Evolutionary conservation across 1,140 invertebrate genomes (phyloP).

Genomic region (Trichonephila clavata): DNA sequence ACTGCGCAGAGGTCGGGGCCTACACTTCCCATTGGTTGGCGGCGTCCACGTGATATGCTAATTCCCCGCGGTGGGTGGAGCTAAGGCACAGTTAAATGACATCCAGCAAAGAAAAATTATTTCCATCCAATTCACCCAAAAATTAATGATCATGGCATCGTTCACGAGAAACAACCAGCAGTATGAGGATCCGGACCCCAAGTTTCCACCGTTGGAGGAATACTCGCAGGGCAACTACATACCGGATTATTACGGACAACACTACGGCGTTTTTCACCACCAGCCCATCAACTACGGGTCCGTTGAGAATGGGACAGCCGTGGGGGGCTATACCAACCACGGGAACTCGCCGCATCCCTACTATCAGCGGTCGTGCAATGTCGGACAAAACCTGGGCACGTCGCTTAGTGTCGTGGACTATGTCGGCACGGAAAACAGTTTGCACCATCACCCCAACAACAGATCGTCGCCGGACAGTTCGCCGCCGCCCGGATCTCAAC

Average conservation of each 20-base stretch:
- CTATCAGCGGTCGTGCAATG: conserved; percentile 69
- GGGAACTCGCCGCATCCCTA: conserved; percentile 48
- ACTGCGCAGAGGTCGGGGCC: conserved; percentile 65
- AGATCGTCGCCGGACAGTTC: conserved; percentile 63
- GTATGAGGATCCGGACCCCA: conserved; percentile 86
- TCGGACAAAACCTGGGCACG: conserved; percentile 21
- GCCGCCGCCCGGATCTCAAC: conserved; percentile 59
- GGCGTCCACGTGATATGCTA: conserved; percentile 84
- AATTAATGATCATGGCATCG: conserved; percentile 90
- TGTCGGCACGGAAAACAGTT: conserved; percentile 55
- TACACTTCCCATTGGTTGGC: conserved; percentile 82
- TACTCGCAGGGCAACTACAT: conserved; percentile 93
- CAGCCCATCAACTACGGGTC: conserved; percentile 60
- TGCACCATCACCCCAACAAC: conserved; percentile 61
- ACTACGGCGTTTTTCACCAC: conserved; percentile 68
- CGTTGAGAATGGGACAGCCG: conserved; percentile 65
- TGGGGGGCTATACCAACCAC: conserved; percentile 53
- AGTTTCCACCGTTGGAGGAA: conserved; percentile 93
- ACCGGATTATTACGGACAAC: conserved; percentile 81
- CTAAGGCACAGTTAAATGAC: conserved; percentile 79
- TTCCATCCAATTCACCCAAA: conserved; percentile 82
- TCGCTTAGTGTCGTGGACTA: conserved; percentile 41
- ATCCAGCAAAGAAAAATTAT: conserved; percentile 81
- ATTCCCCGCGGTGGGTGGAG: conserved; percentile 83
- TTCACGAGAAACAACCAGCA: conserved; percentile 90